Percentiles rank a stretch among this genome's conserved stretches.
These are phyloP conservation scores for Dendrolimus punctatus DNA, from an alignment of 1,140 invertebrate species.

Conservation along the genomic window DNA sequence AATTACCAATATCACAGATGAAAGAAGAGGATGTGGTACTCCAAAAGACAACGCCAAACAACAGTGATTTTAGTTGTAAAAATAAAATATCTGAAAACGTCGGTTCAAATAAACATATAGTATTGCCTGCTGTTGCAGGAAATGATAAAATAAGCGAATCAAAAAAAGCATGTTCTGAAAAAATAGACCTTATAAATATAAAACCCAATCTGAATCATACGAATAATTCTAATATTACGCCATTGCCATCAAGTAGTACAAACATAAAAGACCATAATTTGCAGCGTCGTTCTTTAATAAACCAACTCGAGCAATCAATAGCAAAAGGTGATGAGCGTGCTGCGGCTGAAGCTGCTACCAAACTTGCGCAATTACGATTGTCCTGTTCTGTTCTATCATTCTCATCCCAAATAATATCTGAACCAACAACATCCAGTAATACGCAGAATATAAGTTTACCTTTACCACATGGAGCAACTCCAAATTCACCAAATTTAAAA, in stretches of 20 bases:
- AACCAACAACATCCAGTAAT: slow-evolving; percentile 17
- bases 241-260: not conserved
- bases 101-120: too few species aligned
- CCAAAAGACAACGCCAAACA: too few species aligned
- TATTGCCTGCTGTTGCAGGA: too few species aligned
- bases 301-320: slow-evolving; percentile 60
- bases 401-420: slow-evolving; percentile 52
- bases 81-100: too few species aligned
- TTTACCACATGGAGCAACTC: not conserved
- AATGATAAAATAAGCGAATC: too few species aligned
- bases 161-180: too few species aligned
- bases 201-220: slow-evolving; percentile 3
- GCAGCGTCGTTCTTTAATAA: slow-evolving; percentile 45
- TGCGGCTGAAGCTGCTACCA: slow-evolving; percentile 52
- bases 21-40: too few species aligned
- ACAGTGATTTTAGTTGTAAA: too few species aligned
- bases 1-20: too few species aligned
- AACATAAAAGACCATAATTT: slow-evolving; percentile 33
- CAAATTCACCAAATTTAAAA: not conserved
- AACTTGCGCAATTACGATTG: slow-evolving; percentile 52
- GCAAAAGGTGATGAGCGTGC: slow-evolving; percentile 52
- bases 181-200: slow-evolving; percentile 2
- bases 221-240: slow-evolving; percentile 2
- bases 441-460: not conserved
- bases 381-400: slow-evolving; percentile 61